phyloP scores from a whole-genome alignment of 2,113 vertebrate genomes.

The Cololabis saira region DNA sequence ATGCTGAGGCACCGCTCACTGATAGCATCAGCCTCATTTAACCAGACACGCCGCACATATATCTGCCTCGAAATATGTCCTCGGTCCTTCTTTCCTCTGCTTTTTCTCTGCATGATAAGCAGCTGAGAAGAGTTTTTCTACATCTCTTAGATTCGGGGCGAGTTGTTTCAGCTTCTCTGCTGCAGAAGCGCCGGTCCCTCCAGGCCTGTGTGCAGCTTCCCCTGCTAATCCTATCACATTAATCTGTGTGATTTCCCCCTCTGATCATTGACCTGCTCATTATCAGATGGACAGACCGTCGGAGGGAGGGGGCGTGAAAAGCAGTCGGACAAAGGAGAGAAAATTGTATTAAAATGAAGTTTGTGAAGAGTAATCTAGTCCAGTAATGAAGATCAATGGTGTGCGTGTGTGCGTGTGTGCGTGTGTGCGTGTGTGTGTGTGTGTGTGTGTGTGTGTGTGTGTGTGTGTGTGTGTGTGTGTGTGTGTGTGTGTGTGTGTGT shows the following conservation, averaged over 20 bases:
- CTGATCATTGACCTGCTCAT: slow-evolving; percentile 44
- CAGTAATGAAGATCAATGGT: neutral
- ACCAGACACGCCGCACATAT: neutral
- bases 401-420: no score
- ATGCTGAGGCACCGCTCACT: no score
- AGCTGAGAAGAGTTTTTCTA: neutral
- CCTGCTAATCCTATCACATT: slow-evolving; percentile 42
- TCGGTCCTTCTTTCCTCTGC: neutral
- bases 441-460: no score
- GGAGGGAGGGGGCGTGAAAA: neutral
- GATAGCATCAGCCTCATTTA: neutral
- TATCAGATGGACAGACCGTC: slow-evolving; percentile 8
- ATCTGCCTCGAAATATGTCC: neutral
- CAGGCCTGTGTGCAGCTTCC: slow-evolving; percentile 11
- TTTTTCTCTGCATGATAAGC: neutral
- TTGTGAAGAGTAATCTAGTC: neutral
- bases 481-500: no score
- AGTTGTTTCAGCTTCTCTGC: neutral
- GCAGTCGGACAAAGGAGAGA: neutral
- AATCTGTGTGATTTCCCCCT: slow-evolving; percentile 17
- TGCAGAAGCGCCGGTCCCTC: neutral
- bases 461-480: no score
- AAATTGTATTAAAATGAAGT: neutral
- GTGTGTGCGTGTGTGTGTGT: no score
- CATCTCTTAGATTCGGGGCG: neutral